A percentile compares a stretch with the other conserved stretches of the same genome.
phyloP scores from a whole-genome alignment of 23 tunicate genomes.

The Aplidium turbinatum region DNA sequence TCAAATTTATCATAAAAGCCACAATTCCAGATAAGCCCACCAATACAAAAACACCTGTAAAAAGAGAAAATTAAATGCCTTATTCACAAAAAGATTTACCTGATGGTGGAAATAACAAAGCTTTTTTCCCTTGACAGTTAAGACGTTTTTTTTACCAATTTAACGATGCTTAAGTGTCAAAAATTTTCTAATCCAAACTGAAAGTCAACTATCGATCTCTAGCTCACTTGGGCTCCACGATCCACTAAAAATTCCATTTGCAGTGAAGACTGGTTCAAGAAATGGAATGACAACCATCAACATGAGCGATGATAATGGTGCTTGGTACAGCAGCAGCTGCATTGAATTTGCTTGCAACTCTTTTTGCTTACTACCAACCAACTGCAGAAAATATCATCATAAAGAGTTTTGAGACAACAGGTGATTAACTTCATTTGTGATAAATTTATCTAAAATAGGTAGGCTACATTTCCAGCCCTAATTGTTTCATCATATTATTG shows the following conservation, averaged over 20 bases:
- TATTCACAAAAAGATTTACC: too few relatives aligned
- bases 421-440: too few relatives aligned
- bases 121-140: too few relatives aligned
- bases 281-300: constrained; percentile 71
- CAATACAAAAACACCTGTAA: constrained; percentile 54
- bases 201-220: too few relatives aligned
- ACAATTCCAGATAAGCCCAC: constrained; percentile 55
- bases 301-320: constrained; percentile 83
- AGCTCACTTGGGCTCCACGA: constrained; percentile 53
- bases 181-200: neutral
- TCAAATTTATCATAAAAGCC: constrained; percentile 90
- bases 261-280: constrained; percentile 78
- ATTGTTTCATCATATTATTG: too few relatives aligned
- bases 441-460: too few relatives aligned
- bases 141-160: too few relatives aligned
- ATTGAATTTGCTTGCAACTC: constrained; percentile 91
- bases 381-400: constrained; percentile 58
- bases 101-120: too few relatives aligned
- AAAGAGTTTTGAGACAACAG: too few relatives aligned
- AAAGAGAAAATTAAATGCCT: too few relatives aligned
- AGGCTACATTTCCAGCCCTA: too few relatives aligned
- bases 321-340: constrained; percentile 92
- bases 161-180: too few relatives aligned
- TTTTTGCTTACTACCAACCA: constrained; percentile 89
- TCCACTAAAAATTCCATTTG: constrained; percentile 73